Evolutionary conservation across 2,888 invertebrate genomes (phyloP).

Genomic region (Tinea semifulvella): DNA sequence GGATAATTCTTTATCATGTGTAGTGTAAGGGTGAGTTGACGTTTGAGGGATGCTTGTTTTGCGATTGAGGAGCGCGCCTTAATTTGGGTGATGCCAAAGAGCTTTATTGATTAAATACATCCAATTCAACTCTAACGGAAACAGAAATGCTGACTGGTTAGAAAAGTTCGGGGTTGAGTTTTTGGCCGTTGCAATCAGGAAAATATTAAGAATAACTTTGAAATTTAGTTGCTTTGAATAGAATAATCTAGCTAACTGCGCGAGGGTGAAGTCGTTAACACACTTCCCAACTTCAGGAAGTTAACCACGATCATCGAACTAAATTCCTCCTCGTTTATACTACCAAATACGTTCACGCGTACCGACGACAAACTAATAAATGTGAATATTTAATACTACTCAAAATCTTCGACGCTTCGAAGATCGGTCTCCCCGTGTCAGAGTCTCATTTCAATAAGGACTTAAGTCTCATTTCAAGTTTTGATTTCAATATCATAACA

Average conservation of each 20-base stretch:
- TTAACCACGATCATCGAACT: constrained; percentile 40
- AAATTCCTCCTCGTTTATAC: constrained; percentile 50
- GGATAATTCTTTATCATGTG: constrained; percentile 32
- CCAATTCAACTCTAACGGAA: not conserved
- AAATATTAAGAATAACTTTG: not conserved
- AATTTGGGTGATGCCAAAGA: constrained; percentile 6
- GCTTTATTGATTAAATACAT: constrained; percentile 8
- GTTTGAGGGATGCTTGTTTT: constrained; percentile 51
- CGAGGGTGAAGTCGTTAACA: constrained; percentile 51
- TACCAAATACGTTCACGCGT: constrained; percentile 44
- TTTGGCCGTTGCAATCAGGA: constrained; percentile 1
- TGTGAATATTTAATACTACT: constrained; percentile 64
- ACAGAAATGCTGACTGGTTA: not conserved
- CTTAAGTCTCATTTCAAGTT: not conserved
- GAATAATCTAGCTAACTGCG: constrained; percentile 7
- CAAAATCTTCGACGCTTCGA: constrained; percentile 43
- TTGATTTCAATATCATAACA: constrained; percentile 15
- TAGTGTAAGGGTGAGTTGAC: constrained; percentile 33
- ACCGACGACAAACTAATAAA: constrained; percentile 62
- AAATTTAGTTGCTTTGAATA: constrained; percentile 9
- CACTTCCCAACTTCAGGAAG: constrained; percentile 42
- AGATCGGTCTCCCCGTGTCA: constrained; percentile 22
- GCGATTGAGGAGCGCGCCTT: constrained; percentile 19
- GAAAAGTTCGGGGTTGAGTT: not conserved
- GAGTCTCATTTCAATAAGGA: constrained; percentile 9